Conservation (phyloP, 2,888 invertebrate species). For the Hypena proboscidalis region DNA sequence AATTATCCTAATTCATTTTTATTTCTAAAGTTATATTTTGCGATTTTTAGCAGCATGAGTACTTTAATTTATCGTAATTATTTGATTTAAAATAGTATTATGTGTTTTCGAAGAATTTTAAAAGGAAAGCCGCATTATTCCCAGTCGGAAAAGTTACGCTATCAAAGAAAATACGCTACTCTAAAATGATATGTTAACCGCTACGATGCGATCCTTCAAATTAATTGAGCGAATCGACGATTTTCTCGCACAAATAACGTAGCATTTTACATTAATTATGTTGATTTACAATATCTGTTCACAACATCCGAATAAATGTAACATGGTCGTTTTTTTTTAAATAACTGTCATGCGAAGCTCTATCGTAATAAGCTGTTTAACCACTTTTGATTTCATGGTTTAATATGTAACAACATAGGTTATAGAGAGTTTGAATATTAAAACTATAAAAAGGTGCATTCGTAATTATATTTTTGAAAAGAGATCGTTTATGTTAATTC, state of each 20-base stretch:
- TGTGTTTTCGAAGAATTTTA: no score
- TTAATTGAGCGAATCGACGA: conserved; percentile 35
- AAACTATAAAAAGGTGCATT: background rate
- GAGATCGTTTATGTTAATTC: no score
- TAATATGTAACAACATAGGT: background rate
- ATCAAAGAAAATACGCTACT: background rate
- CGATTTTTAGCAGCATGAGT: no score
- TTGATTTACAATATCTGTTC: conserved; percentile 3
- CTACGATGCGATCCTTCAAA: conserved; percentile 21
- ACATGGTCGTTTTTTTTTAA: no score
- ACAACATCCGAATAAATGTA: background rate
- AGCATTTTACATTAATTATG: conserved; percentile 14
- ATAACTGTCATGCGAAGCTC: no score
- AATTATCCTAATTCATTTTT: no score
- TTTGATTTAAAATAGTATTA: no score
- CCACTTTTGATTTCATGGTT: conserved; percentile 13
- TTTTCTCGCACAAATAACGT: conserved; percentile 24
- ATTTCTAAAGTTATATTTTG: no score
- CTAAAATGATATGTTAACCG: background rate
- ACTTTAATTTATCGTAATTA: no score
- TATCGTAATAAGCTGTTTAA: conserved; percentile 5
- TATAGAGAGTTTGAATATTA: conserved; percentile 10
- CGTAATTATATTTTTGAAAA: no score
- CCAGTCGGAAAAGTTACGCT: background rate
- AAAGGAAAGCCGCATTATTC: background rate